These are phyloP conservation scores for Lepus townsendii DNA, from an alignment of 2,797 vertebrate genomes.

Conservation along the genomic window DNA sequence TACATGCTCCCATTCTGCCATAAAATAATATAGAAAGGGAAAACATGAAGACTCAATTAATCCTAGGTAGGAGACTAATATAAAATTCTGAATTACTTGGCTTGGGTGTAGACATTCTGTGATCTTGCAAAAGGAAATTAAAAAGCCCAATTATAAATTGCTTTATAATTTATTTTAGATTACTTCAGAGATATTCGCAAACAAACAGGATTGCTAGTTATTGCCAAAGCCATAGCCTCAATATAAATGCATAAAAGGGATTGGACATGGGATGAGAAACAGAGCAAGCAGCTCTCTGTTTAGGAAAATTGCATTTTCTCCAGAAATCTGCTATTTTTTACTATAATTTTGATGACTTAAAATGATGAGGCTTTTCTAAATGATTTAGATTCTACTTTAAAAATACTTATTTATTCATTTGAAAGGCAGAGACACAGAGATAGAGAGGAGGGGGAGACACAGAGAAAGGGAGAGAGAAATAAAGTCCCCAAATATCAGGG, in stretches of 20 bases:
- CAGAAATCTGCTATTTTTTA: background rate
- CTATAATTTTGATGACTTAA: background rate
- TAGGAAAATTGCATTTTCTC: background rate
- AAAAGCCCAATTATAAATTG: background rate
- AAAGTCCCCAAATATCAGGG: too few species aligned
- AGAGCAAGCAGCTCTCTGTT: background rate
- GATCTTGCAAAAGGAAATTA: background rate
- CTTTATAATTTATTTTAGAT: background rate
- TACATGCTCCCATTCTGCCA: background rate
- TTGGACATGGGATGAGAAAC: background rate
- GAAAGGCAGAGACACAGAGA: too few species aligned
- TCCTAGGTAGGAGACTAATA: background rate
- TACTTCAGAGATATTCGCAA: slow-evolving; percentile 28
- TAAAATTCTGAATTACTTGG: slow-evolving; percentile 42
- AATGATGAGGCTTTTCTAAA: background rate
- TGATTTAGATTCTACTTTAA: background rate
- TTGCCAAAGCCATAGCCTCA: background rate
- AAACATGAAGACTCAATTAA: background rate
- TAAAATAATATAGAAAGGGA: slow-evolving; percentile 20
- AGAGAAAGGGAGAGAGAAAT: too few species aligned
- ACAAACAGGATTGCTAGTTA: background rate
- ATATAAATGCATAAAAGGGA: background rate
- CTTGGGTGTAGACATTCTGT: background rate
- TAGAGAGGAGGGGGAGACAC: too few species aligned
- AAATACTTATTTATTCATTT: background rate